Evolutionary conservation across 2,113 vertebrate species (phyloP), one percentile per base, ranked within the genome.

Genomic region (Chunga burmeisteri): DNA sequence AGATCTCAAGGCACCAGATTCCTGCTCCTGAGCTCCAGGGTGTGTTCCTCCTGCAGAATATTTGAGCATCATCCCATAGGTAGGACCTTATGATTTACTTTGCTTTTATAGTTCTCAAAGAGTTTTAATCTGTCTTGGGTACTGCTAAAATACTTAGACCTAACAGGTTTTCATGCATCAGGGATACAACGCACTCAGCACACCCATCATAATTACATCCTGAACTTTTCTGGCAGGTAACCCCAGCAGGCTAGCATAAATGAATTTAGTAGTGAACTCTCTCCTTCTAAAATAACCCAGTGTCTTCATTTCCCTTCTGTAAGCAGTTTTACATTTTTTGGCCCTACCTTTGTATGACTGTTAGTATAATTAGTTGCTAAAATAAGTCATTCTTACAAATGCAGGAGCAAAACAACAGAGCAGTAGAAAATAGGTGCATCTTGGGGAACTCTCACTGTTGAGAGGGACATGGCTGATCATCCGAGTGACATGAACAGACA

Each of bases 361-460:
- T 96, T 96, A 93, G 91, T 95, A 94, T 94, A 97, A 98, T 97
- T 95, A 96, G 53, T 47, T 87, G 63, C 83, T 91, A 92, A 97
- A 87, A 93, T 56, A 94, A 94, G 46, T 86, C 40, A n/a, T 96
- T 93, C 91, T 94, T 94, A 93, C n/a, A 88, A 96, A 97, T 38
- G 23, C 25, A 92, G 36, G 68, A 95, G 71, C 79, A 93, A 95
- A 97, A 88, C 78, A 72, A 65, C 4, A 20, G 21, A 74, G 46
- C 19, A 71, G 58, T 71, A 71, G 52, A 85, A 97, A 95, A 74
- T 62, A 62, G 38, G 56, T 88, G 70, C 34, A 77, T 93, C 81
- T 87, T 89, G 46, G 73, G 29, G 46, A 93, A 68, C 90, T 96
- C 92, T 94, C 96, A 92, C 47, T 50, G 78, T 90, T 80, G 55